Percentiles rank a stretch among this genome's conserved stretches.
These are phyloP conservation scores for Pyralis farinalis DNA, from an alignment of 2,888 invertebrate genomes.

Conservation along the genomic window DNA sequence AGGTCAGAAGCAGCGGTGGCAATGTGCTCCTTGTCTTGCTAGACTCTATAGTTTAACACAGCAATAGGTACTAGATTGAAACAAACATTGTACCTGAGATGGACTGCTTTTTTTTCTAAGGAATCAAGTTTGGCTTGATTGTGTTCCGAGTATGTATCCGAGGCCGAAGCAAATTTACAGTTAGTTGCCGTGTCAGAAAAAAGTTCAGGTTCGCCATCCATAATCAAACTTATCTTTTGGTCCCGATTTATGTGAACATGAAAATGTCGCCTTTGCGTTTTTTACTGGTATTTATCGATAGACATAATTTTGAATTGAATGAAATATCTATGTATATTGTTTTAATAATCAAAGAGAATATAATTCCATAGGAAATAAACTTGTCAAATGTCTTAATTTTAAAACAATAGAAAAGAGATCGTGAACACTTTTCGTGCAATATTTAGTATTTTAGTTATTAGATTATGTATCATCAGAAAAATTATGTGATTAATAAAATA, in stretches of 20 bases:
- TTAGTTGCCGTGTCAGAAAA: constrained; percentile 62
- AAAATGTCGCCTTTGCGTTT: constrained; percentile 4
- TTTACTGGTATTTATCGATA: constrained; percentile 24
- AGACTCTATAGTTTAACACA: too few relatives aligned
- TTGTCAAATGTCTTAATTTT: constrained; percentile 9
- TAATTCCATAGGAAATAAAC: too few relatives aligned
- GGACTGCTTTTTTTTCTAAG: constrained; percentile 71
- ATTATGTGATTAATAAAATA: too few relatives aligned
- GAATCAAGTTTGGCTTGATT: constrained; percentile 67
- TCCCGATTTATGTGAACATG: constrained; percentile 15
- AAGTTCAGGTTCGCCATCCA: constrained; percentile 67
- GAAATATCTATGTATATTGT: constrained; percentile 19
- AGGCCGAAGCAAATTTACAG: constrained; percentile 54
- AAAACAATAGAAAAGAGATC: constrained; percentile 21
- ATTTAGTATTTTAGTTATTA: too few relatives aligned
- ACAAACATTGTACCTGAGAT: constrained; percentile 57
- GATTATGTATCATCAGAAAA: too few relatives aligned
- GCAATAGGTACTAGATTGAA: too few relatives aligned
- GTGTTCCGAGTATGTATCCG: constrained; percentile 58
- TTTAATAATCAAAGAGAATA: too few relatives aligned
- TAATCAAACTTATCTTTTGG: constrained; percentile 29
- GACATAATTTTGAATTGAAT: constrained; percentile 48
- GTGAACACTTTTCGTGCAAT: too few relatives aligned
- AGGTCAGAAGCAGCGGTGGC: too few relatives aligned
- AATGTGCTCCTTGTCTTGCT: too few relatives aligned